phyloP scores from a whole-genome alignment of 2,888 invertebrate genomes.

The Noctua fimbriata region DNA sequence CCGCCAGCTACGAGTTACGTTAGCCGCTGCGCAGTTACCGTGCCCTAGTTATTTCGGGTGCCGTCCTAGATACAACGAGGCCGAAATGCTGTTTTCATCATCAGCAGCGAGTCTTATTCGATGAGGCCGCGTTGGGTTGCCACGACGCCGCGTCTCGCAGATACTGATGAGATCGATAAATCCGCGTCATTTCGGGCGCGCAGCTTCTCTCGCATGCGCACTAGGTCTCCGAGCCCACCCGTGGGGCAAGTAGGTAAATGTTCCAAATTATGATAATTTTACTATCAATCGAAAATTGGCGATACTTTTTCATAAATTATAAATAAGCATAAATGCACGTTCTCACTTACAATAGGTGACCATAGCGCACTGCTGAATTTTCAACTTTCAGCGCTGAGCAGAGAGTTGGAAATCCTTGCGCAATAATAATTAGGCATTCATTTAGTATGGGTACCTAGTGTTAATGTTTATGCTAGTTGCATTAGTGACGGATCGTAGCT shows the following conservation, averaged over 20 bases:
- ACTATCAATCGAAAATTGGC: background rate
- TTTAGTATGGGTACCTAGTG: background rate
- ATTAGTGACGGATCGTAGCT: background rate
- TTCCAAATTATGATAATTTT: background rate
- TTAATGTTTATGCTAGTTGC: background rate
- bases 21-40: constrained; percentile 87
- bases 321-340: background rate
- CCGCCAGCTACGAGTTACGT: constrained; percentile 80
- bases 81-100: constrained; percentile 87
- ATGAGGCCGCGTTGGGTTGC: constrained; percentile 86
- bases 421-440: background rate
- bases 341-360: background rate
- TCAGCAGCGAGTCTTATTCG: constrained; percentile 83
- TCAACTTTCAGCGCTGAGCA: background rate
- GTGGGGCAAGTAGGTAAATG: background rate
- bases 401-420: background rate
- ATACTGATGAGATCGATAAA: constrained; percentile 77
- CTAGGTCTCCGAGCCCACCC: background rate
- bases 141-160: constrained; percentile 72
- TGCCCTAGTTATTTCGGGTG: constrained; percentile 89
- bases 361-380: background rate
- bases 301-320: background rate
- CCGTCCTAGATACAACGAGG: constrained; percentile 88
- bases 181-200: constrained; percentile 67
- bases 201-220: constrained; percentile 49